Conservation (phyloP, 2,888 invertebrate species). For the Drosophila aldrichi region DNA sequence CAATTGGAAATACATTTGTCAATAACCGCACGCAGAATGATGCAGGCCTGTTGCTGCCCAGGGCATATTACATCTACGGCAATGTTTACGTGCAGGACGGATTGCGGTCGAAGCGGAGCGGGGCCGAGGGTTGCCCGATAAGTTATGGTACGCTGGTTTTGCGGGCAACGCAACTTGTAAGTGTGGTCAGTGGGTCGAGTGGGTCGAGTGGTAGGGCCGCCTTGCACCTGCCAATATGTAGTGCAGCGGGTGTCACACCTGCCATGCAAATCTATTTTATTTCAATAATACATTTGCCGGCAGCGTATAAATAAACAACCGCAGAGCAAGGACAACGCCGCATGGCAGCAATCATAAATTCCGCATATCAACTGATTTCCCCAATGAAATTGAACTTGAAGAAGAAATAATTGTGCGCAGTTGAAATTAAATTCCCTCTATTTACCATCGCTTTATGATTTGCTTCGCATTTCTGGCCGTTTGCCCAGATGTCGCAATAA, state of each 20-base stretch:
- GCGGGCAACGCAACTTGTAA: slow-evolving; percentile 56
- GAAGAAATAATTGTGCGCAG: background rate
- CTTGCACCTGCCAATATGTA: background rate
- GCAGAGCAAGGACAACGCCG: slow-evolving; percentile 34
- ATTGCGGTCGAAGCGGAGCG: slow-evolving; percentile 6
- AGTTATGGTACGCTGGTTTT: slow-evolving; percentile 63
- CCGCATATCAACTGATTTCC: slow-evolving; percentile 9
- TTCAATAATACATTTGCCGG: slow-evolving; percentile 62
- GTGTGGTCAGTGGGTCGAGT: slow-evolving; percentile 61
- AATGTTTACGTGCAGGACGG: slow-evolving; percentile 19
- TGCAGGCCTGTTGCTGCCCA: slow-evolving; percentile 54
- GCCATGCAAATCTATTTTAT: slow-evolving; percentile 69
- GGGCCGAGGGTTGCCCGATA: slow-evolving; percentile 39
- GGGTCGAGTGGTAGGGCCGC: background rate
- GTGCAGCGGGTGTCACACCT: slow-evolving; percentile 61
- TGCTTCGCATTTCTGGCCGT: slow-evolving; percentile 42
- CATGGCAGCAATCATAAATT: slow-evolving; percentile 50
- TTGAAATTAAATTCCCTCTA: slow-evolving; percentile 4
- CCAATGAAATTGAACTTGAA: background rate
- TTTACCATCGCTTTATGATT: slow-evolving; percentile 33
- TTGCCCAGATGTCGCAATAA: slow-evolving; percentile 53
- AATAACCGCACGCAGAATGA: too few species aligned
- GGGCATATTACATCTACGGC: slow-evolving; percentile 44
- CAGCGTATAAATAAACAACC: slow-evolving; percentile 69
- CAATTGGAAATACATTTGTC: slow-evolving; percentile 79